Base-by-base conservation (phyloP, 23 tunicate genomes). In the Halocynthia roretzi region DNA sequence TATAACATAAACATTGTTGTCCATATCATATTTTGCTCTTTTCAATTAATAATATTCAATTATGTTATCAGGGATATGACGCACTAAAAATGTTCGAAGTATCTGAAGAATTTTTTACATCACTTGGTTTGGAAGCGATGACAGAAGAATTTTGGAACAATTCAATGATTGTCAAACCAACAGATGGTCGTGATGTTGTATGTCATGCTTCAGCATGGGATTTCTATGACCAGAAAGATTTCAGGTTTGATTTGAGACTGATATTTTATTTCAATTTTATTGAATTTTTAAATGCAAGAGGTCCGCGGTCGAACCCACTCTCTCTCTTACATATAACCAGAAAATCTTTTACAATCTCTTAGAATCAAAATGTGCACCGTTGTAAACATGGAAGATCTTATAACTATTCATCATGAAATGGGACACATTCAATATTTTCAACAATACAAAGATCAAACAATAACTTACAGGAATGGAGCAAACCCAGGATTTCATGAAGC, bases 161-260 rank as follows among this genome's bases (percentile, higher is more conserved):
- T 7, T 86, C 99, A 7, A 86, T 90, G 87, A 78, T 85, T 62
- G 69, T 51, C 53, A 82, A 82, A 54, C 96, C 96, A 10, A 48
- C 81, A 8, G 87, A 82, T 11, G 90, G 76, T 31, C 75, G 85
- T 23, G 97, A 91, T 14, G 96, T 96, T 9, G 99, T 96, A 14
- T 96, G 99, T 56, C 99, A 96, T 62, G 99, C 99, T 22, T 96
- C 99, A 4, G 99, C 99, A 54, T 96, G 99, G 99, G 96, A 96
- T 62, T 96, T 96, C 71, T 87, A 93, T 62, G 74, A 81, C 83
- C 52, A 86, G 31, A 80, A 84, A 11, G 98, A 92, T 54, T 92
- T 86, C 98, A 78, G 98, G 98, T 92, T 10, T 9, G 7, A 10
- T 44, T 2, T 5, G 2, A 2, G 18, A n/a, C 23, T 15, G 2